Evolutionary conservation across 2,888 invertebrate species (phyloP).

Genomic region (Sclerodermus sp.): DNA sequence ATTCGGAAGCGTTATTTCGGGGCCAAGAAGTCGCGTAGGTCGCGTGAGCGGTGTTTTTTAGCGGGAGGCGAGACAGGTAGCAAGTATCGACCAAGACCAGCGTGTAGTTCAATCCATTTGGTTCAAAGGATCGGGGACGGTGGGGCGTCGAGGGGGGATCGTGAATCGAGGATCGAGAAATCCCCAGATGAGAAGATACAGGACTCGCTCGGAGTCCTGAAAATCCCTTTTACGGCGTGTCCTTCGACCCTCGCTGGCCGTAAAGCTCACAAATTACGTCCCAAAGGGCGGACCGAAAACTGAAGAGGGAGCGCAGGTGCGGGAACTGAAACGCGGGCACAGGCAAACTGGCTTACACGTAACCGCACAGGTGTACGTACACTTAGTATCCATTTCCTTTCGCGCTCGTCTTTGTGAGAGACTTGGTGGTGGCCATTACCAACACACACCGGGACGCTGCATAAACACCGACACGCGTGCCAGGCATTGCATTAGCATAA

Average conservation of each 20-base stretch:
- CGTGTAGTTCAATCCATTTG: conserved; percentile 27
- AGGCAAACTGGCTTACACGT: too few species aligned
- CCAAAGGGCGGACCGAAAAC: conserved; percentile 26
- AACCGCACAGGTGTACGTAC: too few species aligned
- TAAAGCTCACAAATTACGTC: conserved; percentile 40
- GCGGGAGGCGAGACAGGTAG: not conserved
- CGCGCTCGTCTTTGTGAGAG: too few species aligned
- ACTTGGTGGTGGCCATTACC: too few species aligned
- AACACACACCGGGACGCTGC: too few species aligned
- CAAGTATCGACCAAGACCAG: conserved; percentile 20
- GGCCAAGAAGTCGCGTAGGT: too few species aligned
- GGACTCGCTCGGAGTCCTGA: conserved; percentile 13
- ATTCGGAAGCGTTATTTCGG: too few species aligned
- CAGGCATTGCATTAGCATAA: conserved; percentile 35
- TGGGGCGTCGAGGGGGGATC: conserved; percentile 18
- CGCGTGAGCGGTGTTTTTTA: too few species aligned
- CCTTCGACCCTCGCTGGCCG: conserved; percentile 32
- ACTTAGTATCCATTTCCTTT: too few species aligned
- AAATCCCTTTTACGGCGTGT: conserved; percentile 38
- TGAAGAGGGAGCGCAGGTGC: conserved; percentile 34
- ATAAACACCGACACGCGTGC: not conserved
- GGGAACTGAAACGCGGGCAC: conserved; percentile 16
- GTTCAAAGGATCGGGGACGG: conserved; percentile 22
- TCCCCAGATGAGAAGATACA: conserved; percentile 14
- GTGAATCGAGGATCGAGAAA: conserved; percentile 22